Conservation (phyloP, 1,140 invertebrate genomes). For the Spodoptera litura region DNA sequence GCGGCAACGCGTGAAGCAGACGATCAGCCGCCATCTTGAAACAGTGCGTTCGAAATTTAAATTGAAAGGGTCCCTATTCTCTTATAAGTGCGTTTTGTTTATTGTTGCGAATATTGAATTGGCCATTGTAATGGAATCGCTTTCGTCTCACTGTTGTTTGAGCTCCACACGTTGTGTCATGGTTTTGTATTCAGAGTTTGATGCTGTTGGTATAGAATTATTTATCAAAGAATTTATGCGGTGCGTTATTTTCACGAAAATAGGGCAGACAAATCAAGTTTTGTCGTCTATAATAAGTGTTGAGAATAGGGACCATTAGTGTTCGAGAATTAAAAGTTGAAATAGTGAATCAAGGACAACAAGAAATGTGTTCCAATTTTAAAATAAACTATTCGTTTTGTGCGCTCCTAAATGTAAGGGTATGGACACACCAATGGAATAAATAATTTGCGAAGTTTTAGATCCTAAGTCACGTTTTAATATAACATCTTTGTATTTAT, state of each 20-base stretch:
- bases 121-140: conserved; percentile 18
- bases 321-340: conserved; percentile 8
- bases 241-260: too few relatives aligned
- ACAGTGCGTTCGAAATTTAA: conserved; percentile 59
- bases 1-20: conserved; percentile 68
- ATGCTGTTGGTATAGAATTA: background rate
- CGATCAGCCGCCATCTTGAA: conserved; percentile 70
- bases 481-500: conserved; percentile 3
- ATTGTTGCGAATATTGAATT: conserved; percentile 8
- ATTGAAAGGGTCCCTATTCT: conserved; percentile 50
- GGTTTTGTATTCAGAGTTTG: background rate
- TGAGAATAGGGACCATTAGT: conserved; percentile 21
- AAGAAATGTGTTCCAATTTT: conserved; percentile 31
- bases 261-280: too few relatives aligned
- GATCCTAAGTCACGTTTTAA: background rate
- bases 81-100: conserved; percentile 36
- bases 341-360: conserved; percentile 35
- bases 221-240: background rate
- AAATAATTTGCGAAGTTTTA: conserved; percentile 29
- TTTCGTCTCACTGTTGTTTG: conserved; percentile 1
- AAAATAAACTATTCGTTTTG: conserved; percentile 19
- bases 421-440: conserved; percentile 7
- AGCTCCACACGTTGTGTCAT: background rate
- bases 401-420: background rate
- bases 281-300: background rate